phyloP scores from a whole-genome alignment of 2,797 vertebrate genomes.

The Apodemus agrarius region DNA sequence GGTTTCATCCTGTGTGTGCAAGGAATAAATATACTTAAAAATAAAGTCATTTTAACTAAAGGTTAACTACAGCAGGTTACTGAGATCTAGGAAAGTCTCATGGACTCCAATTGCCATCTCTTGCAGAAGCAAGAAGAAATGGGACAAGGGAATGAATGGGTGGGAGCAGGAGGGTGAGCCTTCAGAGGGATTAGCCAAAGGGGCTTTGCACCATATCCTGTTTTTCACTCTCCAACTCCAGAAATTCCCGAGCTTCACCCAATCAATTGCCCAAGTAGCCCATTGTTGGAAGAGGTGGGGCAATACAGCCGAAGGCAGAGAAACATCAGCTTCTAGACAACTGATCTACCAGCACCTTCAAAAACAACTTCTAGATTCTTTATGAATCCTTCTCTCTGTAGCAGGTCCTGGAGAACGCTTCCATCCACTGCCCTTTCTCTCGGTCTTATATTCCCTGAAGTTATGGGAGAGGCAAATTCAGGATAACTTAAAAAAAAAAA shows the following conservation, averaged over 20 bases:
- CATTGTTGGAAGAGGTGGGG: conserved; percentile 54
- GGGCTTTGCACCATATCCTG: conserved; percentile 54
- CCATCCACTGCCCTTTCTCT: background rate
- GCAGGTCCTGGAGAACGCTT: background rate
- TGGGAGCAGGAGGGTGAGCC: background rate
- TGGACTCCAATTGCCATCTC: background rate
- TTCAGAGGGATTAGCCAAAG: conserved; percentile 32
- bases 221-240: conserved; percentile 25
- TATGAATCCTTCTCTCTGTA: no score
- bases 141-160: background rate
- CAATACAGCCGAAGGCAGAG: conserved; percentile 13
- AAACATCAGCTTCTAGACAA: conserved; percentile 55
- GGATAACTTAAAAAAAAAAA: background rate
- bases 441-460: background rate
- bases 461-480: background rate
- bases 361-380: conserved; percentile 25
- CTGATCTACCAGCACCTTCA: background rate
- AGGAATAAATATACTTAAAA: background rate
- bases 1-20: background rate
- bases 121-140: conserved; percentile 5
- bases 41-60: background rate
- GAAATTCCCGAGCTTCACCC: conserved; percentile 52
- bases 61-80: background rate
- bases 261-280: conserved; percentile 51
- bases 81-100: background rate